Evolutionary conservation across 2,888 invertebrate species (phyloP).

Genomic region (Troides oblongomaculatus): DNA sequence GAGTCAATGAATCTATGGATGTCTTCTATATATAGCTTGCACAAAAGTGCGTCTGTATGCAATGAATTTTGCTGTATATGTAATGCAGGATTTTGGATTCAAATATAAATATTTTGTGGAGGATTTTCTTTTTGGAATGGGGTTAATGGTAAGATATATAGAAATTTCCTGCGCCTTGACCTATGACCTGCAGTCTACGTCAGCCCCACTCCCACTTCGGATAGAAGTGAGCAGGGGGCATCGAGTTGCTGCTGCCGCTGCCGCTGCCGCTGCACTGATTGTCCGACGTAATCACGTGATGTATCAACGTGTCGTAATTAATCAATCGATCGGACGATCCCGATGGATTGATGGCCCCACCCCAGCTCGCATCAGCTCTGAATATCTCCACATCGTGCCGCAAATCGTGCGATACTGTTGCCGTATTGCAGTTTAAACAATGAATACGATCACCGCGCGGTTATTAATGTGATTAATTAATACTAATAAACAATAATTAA

Average conservation of each 20-base stretch:
- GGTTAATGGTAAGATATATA: too few species aligned
- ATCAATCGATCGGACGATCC: conserved; percentile 36
- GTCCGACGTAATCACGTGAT: conserved; percentile 26
- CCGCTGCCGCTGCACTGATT: conserved; percentile 20
- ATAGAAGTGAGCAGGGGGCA: conserved; percentile 26
- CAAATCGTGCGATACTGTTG: conserved; percentile 19
- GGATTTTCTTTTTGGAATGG: too few species aligned
- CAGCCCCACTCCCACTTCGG: neutral
- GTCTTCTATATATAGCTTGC: too few species aligned
- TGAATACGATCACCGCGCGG: neutral
- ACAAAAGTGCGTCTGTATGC: too few species aligned
- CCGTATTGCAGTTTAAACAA: conserved; percentile 8
- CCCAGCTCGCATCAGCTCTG: conserved; percentile 33
- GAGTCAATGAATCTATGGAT: too few species aligned
- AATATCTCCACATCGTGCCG: conserved; percentile 18
- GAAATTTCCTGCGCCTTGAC: too few species aligned
- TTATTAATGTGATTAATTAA: neutral
- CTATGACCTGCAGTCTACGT: too few species aligned
- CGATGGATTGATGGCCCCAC: conserved; percentile 39
- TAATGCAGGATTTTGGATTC: too few species aligned
- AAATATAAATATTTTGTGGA: too few species aligned
- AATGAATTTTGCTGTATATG: too few species aligned
- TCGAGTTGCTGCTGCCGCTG: conserved; percentile 13
- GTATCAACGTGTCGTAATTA: conserved; percentile 35
- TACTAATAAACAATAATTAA: too few species aligned